These are phyloP conservation scores for Drosophila rhopaloa DNA, from an alignment of 1,140 invertebrate genomes.

Conservation along the genomic window DNA sequence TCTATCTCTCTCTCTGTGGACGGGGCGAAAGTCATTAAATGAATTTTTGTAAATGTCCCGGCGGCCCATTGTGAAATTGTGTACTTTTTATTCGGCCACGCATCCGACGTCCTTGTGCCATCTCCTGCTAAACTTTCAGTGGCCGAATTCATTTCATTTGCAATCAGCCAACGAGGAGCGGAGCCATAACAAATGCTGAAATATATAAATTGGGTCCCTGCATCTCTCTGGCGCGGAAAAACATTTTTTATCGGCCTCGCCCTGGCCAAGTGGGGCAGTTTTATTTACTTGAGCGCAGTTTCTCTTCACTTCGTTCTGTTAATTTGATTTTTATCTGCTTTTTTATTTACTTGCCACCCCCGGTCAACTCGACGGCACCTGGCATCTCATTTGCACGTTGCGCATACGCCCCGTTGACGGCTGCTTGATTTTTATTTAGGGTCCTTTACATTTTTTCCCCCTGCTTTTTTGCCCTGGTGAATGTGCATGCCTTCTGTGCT, in stretches of 20 bases:
- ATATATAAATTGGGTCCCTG: slow-evolving; percentile 75
- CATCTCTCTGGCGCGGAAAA: slow-evolving; percentile 26
- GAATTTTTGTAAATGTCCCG: slow-evolving; percentile 67
- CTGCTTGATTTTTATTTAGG: slow-evolving; percentile 63
- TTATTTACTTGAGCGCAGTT: slow-evolving; percentile 74
- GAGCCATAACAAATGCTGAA: slow-evolving; percentile 52
- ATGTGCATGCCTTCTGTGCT: slow-evolving; percentile 22
- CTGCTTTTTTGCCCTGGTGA: too few relatives aligned
- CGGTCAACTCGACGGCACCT: slow-evolving; percentile 12
- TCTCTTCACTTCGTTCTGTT: slow-evolving; percentile 63
- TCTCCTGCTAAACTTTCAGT: slow-evolving; percentile 35
- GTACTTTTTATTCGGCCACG: slow-evolving; percentile 45
- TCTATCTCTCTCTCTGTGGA: neutral
- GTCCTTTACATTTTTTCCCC: slow-evolving; percentile 44
- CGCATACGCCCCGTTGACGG: slow-evolving; percentile 57
- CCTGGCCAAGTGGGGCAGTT: slow-evolving; percentile 50
- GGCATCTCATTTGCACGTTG: slow-evolving; percentile 63
- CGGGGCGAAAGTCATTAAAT: slow-evolving; percentile 71
- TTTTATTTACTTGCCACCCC: slow-evolving; percentile 68
- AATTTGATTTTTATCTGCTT: slow-evolving; percentile 82
- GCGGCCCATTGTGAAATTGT: slow-evolving; percentile 62
- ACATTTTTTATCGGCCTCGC: slow-evolving; percentile 62
- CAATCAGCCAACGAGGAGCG: slow-evolving; percentile 59
- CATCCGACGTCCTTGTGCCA: slow-evolving; percentile 23
- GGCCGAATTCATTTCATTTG: slow-evolving; percentile 69